Evolutionary conservation across 2,888 invertebrate genomes (phyloP).

Genomic region (Platycheirus albimanus): DNA sequence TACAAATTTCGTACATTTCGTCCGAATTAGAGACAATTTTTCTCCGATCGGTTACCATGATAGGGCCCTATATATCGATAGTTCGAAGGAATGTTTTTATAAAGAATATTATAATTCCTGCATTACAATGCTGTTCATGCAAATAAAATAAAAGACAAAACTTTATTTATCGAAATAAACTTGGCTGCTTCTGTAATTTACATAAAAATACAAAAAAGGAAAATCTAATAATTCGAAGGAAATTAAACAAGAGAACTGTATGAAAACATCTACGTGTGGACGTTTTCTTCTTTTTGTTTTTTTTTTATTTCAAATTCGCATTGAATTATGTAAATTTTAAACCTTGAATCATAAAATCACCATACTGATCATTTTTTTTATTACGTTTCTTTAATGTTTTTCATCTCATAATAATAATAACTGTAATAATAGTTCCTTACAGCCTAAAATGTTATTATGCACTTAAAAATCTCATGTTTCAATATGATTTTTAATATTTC

Average conservation of each 20-base stretch:
- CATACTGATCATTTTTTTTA: constrained; percentile 31
- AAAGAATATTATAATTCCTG: no score
- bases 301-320: no score
- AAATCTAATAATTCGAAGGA: constrained; percentile 53
- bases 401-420: constrained; percentile 54
- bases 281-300: constrained; percentile 26
- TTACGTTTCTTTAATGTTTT: constrained; percentile 24
- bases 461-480: constrained; percentile 70
- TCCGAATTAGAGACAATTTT: no score
- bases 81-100: no score
- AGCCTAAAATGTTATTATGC: constrained; percentile 57
- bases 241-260: constrained; percentile 63
- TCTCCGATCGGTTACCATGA: no score
- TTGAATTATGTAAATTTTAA: constrained; percentile 56
- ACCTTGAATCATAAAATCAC: constrained; percentile 51
- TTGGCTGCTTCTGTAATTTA: constrained; percentile 61
- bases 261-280: constrained; percentile 53
- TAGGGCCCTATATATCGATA: no score
- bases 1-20: no score
- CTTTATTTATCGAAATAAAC: constrained; percentile 60
- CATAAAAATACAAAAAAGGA: constrained; percentile 69
- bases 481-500: constrained; percentile 54
- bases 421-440: constrained; percentile 69
- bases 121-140: neutral
- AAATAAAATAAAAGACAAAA: constrained; percentile 57